phyloP scores from a whole-genome alignment of 2,888 invertebrate genomes.

The Drosophila atroscutellata region DNA sequence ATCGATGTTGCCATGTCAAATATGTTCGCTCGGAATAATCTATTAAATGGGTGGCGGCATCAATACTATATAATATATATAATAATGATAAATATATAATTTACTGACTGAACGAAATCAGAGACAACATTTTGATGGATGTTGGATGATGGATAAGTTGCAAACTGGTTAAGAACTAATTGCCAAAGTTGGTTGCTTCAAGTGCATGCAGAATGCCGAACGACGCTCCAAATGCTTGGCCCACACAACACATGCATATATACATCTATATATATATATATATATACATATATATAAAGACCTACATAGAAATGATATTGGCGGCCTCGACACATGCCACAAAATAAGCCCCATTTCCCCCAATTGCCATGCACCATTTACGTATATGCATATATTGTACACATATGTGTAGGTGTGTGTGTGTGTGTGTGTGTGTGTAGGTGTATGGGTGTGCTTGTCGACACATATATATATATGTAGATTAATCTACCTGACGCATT shows the following conservation, averaged over 20 bases:
- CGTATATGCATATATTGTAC: slow-evolving; percentile 13
- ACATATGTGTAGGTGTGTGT: slow-evolving; percentile 1
- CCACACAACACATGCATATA: slow-evolving; percentile 13
- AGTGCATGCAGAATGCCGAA: slow-evolving; percentile 19
- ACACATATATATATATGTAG: slow-evolving; percentile 12
- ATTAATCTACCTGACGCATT: slow-evolving; percentile 62
- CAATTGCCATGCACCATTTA: slow-evolving; percentile 39
- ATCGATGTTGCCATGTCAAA: background rate
- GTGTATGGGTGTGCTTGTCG: background rate
- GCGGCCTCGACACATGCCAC: slow-evolving; percentile 54
- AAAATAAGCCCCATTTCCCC: slow-evolving; percentile 8
- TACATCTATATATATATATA: background rate
- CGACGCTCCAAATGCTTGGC: slow-evolving; percentile 23
- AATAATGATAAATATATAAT: background rate
- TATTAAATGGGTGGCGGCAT: background rate
- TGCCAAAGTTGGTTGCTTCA: background rate
- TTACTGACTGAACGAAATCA: background rate
- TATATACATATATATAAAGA: slow-evolving; percentile 17
- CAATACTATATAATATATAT: background rate
- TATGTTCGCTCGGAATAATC: background rate
- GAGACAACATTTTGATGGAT: background rate
- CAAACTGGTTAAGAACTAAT: slow-evolving; percentile 1
- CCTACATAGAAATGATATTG: slow-evolving; percentile 44
- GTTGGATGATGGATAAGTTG: background rate
- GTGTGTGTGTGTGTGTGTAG: slow-evolving; percentile 1